These are phyloP conservation scores for Hystrix brachyura DNA, from an alignment of 2,113 vertebrate genomes.

Conservation along the genomic window DNA sequence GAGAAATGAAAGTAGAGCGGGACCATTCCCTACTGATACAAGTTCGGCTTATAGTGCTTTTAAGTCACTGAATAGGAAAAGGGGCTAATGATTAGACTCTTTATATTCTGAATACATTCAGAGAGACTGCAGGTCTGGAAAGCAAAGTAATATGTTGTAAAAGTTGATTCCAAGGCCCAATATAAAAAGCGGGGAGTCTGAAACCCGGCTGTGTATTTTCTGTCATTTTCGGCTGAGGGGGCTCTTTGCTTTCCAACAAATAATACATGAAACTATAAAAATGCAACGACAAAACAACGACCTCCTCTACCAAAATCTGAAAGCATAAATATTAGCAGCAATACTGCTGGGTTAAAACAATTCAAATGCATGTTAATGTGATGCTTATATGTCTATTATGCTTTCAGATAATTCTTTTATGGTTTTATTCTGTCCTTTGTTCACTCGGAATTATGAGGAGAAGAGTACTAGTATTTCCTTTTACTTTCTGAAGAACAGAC, in stretches of 20 bases:
- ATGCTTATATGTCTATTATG: neutral
- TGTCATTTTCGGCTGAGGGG: neutral
- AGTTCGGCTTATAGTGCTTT: constrained; percentile 46
- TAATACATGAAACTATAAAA: neutral
- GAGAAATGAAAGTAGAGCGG: constrained; percentile 6
- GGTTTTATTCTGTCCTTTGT: constrained; percentile 18
- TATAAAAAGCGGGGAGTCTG: neutral
- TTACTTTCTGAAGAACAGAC: neutral
- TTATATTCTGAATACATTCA: constrained; percentile 62
- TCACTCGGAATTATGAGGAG: neutral
- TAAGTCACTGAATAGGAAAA: constrained; percentile 44
- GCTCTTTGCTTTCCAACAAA: constrained; percentile 22
- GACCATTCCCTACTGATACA: neutral
- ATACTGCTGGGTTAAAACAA: neutral
- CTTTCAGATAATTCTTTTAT: neutral
- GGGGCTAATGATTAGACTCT: constrained; percentile 60
- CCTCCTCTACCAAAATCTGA: neutral
- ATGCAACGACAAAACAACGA: neutral
- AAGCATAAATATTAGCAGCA: neutral
- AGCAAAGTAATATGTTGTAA: neutral
- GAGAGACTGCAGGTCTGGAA: neutral
- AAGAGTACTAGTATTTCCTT: neutral
- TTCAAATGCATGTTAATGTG: neutral
- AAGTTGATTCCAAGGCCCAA: constrained; percentile 27
- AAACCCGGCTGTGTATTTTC: neutral